Conservation (phyloP, 2,113 vertebrate species). For the Mustelus asterias region DNA sequence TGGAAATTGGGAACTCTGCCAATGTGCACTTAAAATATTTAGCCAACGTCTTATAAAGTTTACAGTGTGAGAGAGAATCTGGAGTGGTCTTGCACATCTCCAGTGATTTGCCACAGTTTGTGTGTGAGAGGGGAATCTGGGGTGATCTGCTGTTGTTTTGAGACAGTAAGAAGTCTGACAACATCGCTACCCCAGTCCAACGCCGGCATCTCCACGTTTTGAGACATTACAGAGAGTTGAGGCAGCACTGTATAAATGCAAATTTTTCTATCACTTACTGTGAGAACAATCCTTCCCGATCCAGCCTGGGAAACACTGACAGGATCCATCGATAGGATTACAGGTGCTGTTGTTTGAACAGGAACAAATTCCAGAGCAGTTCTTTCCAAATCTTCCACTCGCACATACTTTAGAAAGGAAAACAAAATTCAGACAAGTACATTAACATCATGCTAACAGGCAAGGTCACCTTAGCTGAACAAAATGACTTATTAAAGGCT, state of each 20-base stretch:
- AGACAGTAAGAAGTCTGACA: too few relatives aligned
- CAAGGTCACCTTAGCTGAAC: neutral
- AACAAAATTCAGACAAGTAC: neutral
- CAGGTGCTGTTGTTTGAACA: constrained; percentile 96
- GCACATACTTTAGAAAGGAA: constrained; percentile 71
- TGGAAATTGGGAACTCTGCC: neutral
- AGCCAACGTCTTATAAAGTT: neutral
- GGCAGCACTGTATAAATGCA: neutral
- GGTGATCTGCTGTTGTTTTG: neutral
- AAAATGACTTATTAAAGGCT: neutral
- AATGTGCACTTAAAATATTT: neutral
- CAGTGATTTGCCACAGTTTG: neutral
- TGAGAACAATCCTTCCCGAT: constrained; percentile 90
- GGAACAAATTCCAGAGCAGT: constrained; percentile 73
- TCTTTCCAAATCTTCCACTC: constrained; percentile 76
- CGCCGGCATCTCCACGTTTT: too few relatives aligned
- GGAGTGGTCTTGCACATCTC: neutral
- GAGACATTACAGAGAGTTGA: neutral
- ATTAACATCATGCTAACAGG: neutral
- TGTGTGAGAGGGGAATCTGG: neutral
- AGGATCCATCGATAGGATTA: constrained; percentile 89
- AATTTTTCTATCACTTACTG: constrained; percentile 56
- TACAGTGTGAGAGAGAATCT: neutral
- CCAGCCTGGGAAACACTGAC: constrained; percentile 92
- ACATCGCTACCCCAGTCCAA: too few relatives aligned